These are phyloP conservation scores for Tachysurus vachellii DNA, from an alignment of 2,113 vertebrate species.

Conservation along the genomic window DNA sequence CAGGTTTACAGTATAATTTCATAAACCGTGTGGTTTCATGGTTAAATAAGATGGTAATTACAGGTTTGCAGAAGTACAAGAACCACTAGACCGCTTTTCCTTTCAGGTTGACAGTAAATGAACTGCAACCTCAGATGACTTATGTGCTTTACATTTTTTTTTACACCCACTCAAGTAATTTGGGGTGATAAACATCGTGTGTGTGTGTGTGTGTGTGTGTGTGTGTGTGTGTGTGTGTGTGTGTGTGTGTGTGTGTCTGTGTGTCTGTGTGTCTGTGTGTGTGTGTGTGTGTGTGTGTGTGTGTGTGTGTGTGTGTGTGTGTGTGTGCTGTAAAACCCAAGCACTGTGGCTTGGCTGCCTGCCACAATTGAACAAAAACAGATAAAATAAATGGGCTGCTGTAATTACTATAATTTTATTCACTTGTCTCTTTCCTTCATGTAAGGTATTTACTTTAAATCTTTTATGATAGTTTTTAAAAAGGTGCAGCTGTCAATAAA, in stretches of 20 bases:
- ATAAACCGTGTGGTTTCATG: background rate
- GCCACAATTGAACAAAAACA: constrained; percentile 16
- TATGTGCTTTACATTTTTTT: background rate
- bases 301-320: too few relatives aligned
- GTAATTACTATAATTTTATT: constrained; percentile 15
- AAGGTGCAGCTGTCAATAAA: background rate
- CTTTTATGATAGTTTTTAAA: background rate
- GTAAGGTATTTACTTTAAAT: constrained; percentile 5
- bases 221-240: too few relatives aligned
- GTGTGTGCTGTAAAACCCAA: too few relatives aligned
- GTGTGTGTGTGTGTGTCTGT: too few relatives aligned
- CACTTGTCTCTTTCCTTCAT: background rate
- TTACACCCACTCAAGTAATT: constrained; percentile 8
- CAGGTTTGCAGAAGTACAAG: background rate
- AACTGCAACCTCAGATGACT: background rate
- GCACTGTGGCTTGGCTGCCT: constrained; percentile 6
- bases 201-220: background rate
- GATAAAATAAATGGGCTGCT: constrained; percentile 19
- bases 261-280: too few relatives aligned
- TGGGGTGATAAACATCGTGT: background rate
- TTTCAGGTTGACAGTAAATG: constrained; percentile 4
- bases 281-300: too few relatives aligned
- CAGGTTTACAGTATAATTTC: constrained; percentile 13
- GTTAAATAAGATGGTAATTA: background rate
- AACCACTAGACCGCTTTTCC: background rate